Evolutionary conservation across 2,888 invertebrate genomes (phyloP), one percentile per base, ranked within the genome.

Genomic region (Blastobasis adustella): DNA sequence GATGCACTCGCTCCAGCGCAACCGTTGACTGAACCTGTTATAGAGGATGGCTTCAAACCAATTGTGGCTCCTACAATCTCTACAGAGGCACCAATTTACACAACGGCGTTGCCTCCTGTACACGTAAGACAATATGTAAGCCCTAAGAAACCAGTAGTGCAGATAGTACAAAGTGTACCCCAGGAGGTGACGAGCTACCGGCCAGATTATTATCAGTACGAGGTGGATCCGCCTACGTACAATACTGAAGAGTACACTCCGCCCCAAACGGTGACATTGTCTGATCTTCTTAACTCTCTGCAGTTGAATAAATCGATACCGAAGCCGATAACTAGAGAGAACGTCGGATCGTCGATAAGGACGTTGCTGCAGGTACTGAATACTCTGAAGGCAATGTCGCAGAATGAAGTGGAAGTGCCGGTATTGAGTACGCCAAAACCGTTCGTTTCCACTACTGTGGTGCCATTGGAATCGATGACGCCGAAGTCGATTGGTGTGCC

Each of bases 261-360:
- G 49, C 56, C 74, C 6, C 77, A 77, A 53, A 64, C 73, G 7
- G 64, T 77, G 46, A 75, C 73, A 45, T 62, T 87, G 54, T 76
- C 77, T 23, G 89, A 92, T 58, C 90, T 95, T 56, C 69, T 94
- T 43, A 93, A 93, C 68, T 93, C 94, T 53, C 82, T 95, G 38
- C 94, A 94, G 73, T 84, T 93, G 10, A 92, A 92, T 61, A 94
- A 95, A 76, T 92, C 93, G 46, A 82, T 96, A 60, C 95, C 95
- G 0, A 93, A 93, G 60, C 93, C 92, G 6, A 88, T 95, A 37
- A 95, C 93, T 5, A 90, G 92, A 50, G 93, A 94, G 59, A 95
- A 95, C 65, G 92, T 95, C 46, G 94, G 94, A 61, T 92, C 93
- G 55, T 95, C 95, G 47, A 93, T 96, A 57, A 91, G 90, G 69